Percentiles rank a stretch among this genome's conserved stretches.
These are phyloP conservation scores for Drosophila tropicalis DNA, from an alignment of 1,140 invertebrate species.

Conservation along the genomic window DNA sequence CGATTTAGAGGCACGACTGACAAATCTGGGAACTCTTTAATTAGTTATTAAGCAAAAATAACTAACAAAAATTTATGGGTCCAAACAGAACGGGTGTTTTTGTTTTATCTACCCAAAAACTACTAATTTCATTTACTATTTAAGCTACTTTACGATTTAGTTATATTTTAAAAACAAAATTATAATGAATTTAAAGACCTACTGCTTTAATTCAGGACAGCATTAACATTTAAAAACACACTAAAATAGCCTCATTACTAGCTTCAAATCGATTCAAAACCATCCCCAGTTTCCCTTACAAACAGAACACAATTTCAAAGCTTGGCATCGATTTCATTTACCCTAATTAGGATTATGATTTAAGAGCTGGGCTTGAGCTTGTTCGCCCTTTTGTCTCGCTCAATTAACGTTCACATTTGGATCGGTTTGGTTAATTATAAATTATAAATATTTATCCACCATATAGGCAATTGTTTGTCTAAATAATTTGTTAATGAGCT, in stretches of 20 bases:
- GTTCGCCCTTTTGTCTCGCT: constrained; percentile 1
- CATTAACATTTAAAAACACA: too few species aligned
- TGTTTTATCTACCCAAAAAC: too few species aligned
- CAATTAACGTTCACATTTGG: constrained; percentile 4
- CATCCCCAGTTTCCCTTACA: not conserved
- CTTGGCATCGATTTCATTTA: not conserved
- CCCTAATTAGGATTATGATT: constrained; percentile 1
- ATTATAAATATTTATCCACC: constrained; percentile 2
- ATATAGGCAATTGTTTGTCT: constrained; percentile 12
- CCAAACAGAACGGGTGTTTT: too few species aligned
- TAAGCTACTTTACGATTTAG: too few species aligned
- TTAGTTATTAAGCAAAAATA: too few species aligned
- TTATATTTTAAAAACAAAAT: too few species aligned
- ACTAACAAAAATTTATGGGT: too few species aligned
- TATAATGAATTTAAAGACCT: too few species aligned
- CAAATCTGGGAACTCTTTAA: not conserved
- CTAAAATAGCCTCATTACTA: too few species aligned
- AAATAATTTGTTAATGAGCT: constrained; percentile 24
- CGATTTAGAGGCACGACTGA: constrained; percentile 9
- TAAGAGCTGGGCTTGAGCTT: not conserved
- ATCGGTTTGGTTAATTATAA: constrained; percentile 7
- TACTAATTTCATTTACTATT: too few species aligned
- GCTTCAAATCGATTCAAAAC: too few species aligned
- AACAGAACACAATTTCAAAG: not conserved
- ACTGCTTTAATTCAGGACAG: too few species aligned